These are phyloP conservation scores for Microplitis deprimator DNA, from an alignment of 2,888 invertebrate species.

Conservation along the genomic window DNA sequence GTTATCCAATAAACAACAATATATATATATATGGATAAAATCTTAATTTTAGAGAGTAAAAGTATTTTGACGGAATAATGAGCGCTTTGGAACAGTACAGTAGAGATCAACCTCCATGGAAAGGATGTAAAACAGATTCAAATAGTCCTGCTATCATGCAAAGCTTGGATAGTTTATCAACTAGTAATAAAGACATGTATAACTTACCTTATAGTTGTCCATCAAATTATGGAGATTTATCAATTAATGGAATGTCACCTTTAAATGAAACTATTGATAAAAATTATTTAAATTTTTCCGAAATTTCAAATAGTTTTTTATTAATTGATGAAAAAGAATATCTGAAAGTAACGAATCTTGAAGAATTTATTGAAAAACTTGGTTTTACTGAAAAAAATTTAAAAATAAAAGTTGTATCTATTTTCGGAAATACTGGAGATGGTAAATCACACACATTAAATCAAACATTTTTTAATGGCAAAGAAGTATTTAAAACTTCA, in stretches of 20 bases:
- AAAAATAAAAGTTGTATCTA: slow-evolving; percentile 84
- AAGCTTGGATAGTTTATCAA: slow-evolving; percentile 60
- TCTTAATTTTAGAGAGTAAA: not conserved
- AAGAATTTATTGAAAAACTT: slow-evolving; percentile 73
- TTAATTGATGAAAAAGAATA: slow-evolving; percentile 78
- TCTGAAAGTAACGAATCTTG: slow-evolving; percentile 74
- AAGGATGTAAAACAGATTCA: slow-evolving; percentile 46
- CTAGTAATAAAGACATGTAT: slow-evolving; percentile 47
- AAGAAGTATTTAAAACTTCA: slow-evolving; percentile 78
- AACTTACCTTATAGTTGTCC: slow-evolving; percentile 38
- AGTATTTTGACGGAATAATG: slow-evolving; percentile 33
- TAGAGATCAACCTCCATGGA: slow-evolving; percentile 36
- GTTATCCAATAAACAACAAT: not conserved
- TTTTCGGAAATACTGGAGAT: slow-evolving; percentile 89
- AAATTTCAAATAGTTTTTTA: slow-evolving; percentile 72
- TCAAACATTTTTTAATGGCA: slow-evolving; percentile 76
- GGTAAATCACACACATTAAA: slow-evolving; percentile 87
- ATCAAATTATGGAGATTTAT: slow-evolving; percentile 43
- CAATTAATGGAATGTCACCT: slow-evolving; percentile 50
- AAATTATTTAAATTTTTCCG: slow-evolving; percentile 45
- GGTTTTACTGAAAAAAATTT: slow-evolving; percentile 71
- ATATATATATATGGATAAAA: not conserved
- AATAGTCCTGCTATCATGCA: slow-evolving; percentile 67
- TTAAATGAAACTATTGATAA: slow-evolving; percentile 37
- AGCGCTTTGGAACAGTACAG: slow-evolving; percentile 43